phyloP scores from a whole-genome alignment of 2,797 vertebrate genomes.

The Vireo griseus region DNA sequence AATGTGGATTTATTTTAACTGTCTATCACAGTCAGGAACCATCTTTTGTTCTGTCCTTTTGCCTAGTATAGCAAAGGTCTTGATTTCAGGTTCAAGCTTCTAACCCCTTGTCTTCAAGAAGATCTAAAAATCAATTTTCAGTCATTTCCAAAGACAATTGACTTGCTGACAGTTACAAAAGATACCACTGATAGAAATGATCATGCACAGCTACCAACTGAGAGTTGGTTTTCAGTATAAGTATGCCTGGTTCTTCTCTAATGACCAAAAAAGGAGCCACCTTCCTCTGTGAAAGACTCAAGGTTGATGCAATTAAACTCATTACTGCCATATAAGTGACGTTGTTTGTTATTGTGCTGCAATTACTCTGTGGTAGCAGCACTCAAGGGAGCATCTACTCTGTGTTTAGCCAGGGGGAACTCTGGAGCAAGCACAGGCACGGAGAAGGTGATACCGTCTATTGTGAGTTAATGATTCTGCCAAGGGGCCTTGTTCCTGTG shows the following conservation, averaged over 20 bases:
- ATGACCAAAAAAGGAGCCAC: not conserved
- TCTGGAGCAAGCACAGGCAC: not conserved
- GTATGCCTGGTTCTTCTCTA: not conserved
- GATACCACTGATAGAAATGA: rapidly evolving
- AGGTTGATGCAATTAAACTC: not conserved
- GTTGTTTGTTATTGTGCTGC: not conserved
- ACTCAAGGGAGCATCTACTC: not conserved
- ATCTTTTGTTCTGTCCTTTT: not conserved
- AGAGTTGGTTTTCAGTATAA: not conserved
- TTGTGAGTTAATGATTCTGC: not conserved
- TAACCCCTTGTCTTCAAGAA: not conserved
- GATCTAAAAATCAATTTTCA: not conserved
- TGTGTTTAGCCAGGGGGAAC: not conserved
- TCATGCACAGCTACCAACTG: not conserved
- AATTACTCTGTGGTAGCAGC: not conserved
- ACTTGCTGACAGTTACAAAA: not conserved
- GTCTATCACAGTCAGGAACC: not conserved
- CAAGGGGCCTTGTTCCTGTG: not conserved
- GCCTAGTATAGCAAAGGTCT: not conserved
- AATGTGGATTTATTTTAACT: not conserved
- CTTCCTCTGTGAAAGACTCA: not conserved
- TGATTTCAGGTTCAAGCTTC: not conserved
- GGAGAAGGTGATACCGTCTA: rapidly evolving
- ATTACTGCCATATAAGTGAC: not conserved
- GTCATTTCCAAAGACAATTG: not conserved